These are phyloP conservation scores for Ypsolopha sequella DNA, from an alignment of 2,888 invertebrate genomes.

Conservation along the genomic window DNA sequence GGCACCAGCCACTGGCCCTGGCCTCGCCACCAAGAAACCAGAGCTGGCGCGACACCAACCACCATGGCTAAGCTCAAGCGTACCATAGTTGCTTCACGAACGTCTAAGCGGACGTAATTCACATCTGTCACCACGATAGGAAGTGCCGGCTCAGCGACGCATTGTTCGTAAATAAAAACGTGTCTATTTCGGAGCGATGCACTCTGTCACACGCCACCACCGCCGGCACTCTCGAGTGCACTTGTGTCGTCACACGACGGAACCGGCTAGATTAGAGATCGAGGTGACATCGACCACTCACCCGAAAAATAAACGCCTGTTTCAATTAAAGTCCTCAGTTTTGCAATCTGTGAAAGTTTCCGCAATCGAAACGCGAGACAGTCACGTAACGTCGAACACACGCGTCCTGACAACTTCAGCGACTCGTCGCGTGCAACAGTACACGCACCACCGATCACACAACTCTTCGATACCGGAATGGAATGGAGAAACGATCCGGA, in stretches of 20 bases:
- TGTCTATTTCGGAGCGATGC: constrained; percentile 49
- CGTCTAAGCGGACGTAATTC: constrained; percentile 11
- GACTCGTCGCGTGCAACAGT: constrained; percentile 19
- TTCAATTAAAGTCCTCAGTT: too few species aligned
- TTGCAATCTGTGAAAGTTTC: constrained; percentile 12
- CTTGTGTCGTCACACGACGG: constrained; percentile 30
- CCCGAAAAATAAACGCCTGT: too few species aligned
- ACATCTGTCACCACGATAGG: constrained; percentile 8
- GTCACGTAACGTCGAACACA: background rate
- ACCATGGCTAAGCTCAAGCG: constrained; percentile 62
- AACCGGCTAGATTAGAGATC: constrained; percentile 21
- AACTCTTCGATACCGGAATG: background rate
- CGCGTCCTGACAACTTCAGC: background rate
- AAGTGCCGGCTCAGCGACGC: constrained; percentile 19
- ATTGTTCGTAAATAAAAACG: constrained; percentile 49
- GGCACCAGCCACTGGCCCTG: constrained; percentile 27
- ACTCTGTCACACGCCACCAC: constrained; percentile 10
- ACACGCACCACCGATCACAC: constrained; percentile 23
- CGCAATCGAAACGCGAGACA: constrained; percentile 3
- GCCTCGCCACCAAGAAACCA: constrained; percentile 64
- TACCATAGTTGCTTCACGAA: constrained; percentile 33
- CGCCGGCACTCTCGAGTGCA: constrained; percentile 35
- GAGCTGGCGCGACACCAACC: constrained; percentile 61
- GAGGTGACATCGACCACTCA: too few species aligned
- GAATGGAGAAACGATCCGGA: background rate